A percentile compares a stretch with the other conserved stretches of the same genome.
Evolutionary conservation across 2,888 invertebrate species (phyloP).

Genomic region (Anodontia alba): DNA sequence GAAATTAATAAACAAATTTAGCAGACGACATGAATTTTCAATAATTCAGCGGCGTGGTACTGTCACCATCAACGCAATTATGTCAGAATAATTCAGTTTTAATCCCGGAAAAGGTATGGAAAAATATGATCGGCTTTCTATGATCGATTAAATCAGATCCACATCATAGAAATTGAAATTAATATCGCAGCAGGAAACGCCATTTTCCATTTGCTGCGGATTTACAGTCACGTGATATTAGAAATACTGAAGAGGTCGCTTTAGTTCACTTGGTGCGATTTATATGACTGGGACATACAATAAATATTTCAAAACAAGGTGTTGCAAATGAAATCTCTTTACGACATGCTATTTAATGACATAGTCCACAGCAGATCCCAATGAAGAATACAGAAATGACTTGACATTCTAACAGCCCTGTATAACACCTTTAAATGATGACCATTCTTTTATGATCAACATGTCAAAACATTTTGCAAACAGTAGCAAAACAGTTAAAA

Average conservation of each 20-base stretch:
- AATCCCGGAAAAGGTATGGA: conserved; percentile 18
- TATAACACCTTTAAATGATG: no score
- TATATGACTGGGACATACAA: conserved; percentile 3
- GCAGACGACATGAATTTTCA: conserved; percentile 24
- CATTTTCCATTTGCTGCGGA: conserved; percentile 22
- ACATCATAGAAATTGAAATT: conserved; percentile 31
- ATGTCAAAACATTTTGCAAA: no score
- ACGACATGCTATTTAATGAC: not conserved
- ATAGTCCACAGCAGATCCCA: no score
- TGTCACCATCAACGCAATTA: conserved; percentile 20
- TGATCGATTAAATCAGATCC: conserved; percentile 20
- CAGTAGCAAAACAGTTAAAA: no score
- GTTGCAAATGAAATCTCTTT: not conserved
- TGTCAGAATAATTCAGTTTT: conserved; percentile 20
- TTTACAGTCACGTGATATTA: conserved; percentile 7
- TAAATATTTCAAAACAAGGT: conserved; percentile 12
- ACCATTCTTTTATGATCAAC: no score
- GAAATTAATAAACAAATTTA: conserved; percentile 27
- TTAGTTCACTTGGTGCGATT: conserved; percentile 10
- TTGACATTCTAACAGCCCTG: no score
- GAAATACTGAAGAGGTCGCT: not conserved
- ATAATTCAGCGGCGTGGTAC: conserved; percentile 7
- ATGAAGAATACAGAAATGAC: no score
- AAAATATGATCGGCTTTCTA: conserved; percentile 30
- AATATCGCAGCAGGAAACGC: conserved; percentile 30